These are phyloP conservation scores for Idaea dimidiata DNA, from an alignment of 2,888 invertebrate genomes.

Conservation along the genomic window DNA sequence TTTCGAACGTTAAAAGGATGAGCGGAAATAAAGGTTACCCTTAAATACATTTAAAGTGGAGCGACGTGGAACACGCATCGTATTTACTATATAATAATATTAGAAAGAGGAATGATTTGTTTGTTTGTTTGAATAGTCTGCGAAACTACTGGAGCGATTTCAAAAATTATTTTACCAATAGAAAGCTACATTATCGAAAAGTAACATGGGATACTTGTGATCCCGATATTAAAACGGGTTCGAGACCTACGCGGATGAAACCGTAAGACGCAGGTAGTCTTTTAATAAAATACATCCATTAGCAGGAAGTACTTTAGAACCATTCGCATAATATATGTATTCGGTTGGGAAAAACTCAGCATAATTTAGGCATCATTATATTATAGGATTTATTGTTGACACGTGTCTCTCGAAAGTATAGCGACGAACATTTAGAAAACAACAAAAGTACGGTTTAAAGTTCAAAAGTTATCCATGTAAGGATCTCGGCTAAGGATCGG, in stretches of 20 bases:
- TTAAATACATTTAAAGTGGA: background rate
- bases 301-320: background rate
- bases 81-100: too few species aligned
- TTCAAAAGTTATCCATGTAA: background rate
- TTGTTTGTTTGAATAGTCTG: too few species aligned
- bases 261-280: too few species aligned
- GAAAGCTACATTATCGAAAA: too few species aligned
- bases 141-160: too few species aligned
- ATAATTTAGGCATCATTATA: background rate
- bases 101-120: too few species aligned
- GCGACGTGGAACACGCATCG: background rate
- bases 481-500: too few species aligned
- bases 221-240: too few species aligned
- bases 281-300: background rate
- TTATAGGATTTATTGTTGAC: background rate
- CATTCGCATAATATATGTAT: background rate
- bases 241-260: too few species aligned
- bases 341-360: background rate
- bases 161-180: too few species aligned
- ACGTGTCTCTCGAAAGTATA: background rate
- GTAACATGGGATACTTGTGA: too few species aligned
- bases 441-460: background rate
- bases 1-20: constrained; percentile 13
- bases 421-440: background rate
- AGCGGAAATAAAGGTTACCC: background rate